Base-by-base conservation (phyloP, 2,113 vertebrate species). In the Anoplopoma fimbria region DNA sequence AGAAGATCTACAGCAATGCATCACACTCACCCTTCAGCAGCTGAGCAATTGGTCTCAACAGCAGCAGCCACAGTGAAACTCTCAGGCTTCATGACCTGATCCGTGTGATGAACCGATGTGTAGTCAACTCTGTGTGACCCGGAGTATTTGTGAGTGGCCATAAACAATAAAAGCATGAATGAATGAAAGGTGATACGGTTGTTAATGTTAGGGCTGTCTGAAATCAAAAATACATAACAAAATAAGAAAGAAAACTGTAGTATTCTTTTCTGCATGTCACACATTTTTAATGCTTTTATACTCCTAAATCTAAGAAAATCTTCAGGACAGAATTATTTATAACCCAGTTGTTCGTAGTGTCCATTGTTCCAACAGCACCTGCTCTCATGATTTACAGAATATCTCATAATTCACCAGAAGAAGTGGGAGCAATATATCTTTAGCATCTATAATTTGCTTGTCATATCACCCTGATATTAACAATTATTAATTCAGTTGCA, bases 81-180 rank as follows among this genome's bases (percentile, higher is more conserved):
- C 38, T 31, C 31, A 42, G 51, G 14, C 25, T 69, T 45, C 10
- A 79, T 55, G 58, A 65, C 73, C 45, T 64, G 78, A 84, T 78
- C 86, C 25, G 14, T n/a, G 12, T 10, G 38, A 27, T 55, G 6
- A 29, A 34, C 15, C 3, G 0, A 1, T 49, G 51, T 67, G 36
- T 15, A 27, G 62, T 4, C 6, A 4, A 3, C 60, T 25, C 23
- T n/a, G 45, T 4, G 33, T 71, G 67, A 33, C 13, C 47, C 9
- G 27, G 9, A n/a, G n/a, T 42, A 49, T 61, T 42, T 57, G 23
- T 57, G 36, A 33, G 27, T 8, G n/a, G 62, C 6, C 45, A 25
- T 34, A 36, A 69, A 53, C 13, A n/a, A 69, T 23, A 69, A 33
- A n/a, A 34, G 23, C 38, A 31, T 21, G 6, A 7, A 15, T 47